These are phyloP conservation scores for Menidia beryllina DNA, from an alignment of 2,113 vertebrate genomes.

Conservation along the genomic window DNA sequence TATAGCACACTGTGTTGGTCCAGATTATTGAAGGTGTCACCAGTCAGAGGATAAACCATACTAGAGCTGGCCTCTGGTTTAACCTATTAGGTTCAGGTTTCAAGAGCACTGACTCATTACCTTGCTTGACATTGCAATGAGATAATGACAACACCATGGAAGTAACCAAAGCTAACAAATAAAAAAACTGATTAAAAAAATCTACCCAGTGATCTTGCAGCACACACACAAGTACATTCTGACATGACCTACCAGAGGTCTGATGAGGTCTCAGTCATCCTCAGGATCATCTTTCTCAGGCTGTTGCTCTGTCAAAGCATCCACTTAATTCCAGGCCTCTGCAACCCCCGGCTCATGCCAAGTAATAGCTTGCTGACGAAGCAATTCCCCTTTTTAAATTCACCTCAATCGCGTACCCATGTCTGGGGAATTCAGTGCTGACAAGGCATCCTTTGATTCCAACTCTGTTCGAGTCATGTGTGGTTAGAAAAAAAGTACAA, in stretches of 20 bases:
- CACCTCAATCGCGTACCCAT: slow-evolving; percentile 49
- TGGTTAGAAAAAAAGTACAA: slow-evolving; percentile 44
- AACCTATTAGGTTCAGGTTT: slow-evolving; percentile 33
- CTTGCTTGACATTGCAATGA: slow-evolving; percentile 9
- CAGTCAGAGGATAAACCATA: slow-evolving; percentile 57
- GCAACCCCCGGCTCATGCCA: slow-evolving; percentile 52
- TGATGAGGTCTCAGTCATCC: slow-evolving; percentile 39
- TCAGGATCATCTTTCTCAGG: slow-evolving; percentile 44
- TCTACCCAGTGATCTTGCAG: neutral
- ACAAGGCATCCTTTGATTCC: slow-evolving; percentile 76
- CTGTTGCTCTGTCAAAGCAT: slow-evolving; percentile 41
- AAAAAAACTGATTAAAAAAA: neutral
- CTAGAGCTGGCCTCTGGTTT: slow-evolving; percentile 32
- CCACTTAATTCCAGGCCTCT: slow-evolving; percentile 48
- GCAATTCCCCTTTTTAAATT: slow-evolving; percentile 54
- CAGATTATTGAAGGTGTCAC: slow-evolving; percentile 68
- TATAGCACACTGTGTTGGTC: slow-evolving; percentile 64
- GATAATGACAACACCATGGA: neutral
- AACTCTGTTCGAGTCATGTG: slow-evolving; percentile 67
- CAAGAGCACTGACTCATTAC: slow-evolving; percentile 20
- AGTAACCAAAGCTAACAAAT: neutral
- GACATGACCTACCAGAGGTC: slow-evolving; percentile 40
- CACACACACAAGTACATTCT: neutral
- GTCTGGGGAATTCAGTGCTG: slow-evolving; percentile 73
- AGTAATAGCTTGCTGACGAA: slow-evolving; percentile 61